Percentiles rank a stretch among this genome's conserved stretches.
phyloP scores from a whole-genome alignment of 2,888 invertebrate species.

The Caenorhabditis imperialis region DNA sequence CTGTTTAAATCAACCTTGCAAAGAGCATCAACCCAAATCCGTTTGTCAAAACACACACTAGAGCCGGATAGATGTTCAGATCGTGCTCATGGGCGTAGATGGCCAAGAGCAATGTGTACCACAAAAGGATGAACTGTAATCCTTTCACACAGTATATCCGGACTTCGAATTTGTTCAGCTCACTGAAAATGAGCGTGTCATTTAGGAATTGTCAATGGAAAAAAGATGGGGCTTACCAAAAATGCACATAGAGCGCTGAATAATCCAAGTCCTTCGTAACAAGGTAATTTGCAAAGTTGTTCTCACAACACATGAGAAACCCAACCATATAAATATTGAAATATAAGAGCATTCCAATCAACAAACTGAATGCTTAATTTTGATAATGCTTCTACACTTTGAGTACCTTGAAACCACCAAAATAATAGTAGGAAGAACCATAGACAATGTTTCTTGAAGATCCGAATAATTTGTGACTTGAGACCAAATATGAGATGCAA shows the following conservation, averaged over 20 bases:
- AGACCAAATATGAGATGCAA: conserved; percentile 71
- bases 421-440: conserved; percentile 57
- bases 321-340: conserved; percentile 68
- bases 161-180: conserved; percentile 59
- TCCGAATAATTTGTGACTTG: conserved; percentile 66
- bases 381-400: no score
- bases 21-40: conserved; percentile 71
- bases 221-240: conserved; percentile 47
- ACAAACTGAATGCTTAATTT: conserved; percentile 56
- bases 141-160: conserved; percentile 65
- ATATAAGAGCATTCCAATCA: conserved; percentile 64
- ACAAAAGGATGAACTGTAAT: conserved; percentile 65
- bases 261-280: conserved; percentile 58
- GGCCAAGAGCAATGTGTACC: conserved; percentile 68
- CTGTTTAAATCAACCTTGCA: conserved; percentile 56
- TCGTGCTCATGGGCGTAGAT: conserved; percentile 67
- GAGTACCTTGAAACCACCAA: conserved; percentile 63
- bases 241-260: conserved; percentile 52
- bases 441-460: conserved; percentile 59
- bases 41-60: conserved; percentile 66
- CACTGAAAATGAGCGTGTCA: conserved; percentile 46
- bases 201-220: background rate
- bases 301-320: conserved; percentile 69
- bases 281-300: conserved; percentile 51
- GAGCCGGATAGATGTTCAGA: conserved; percentile 69